Evolutionary conservation across 2,888 invertebrate genomes (phyloP), one percentile per base, ranked within the genome.

Genomic region (Cantharis nigra): DNA sequence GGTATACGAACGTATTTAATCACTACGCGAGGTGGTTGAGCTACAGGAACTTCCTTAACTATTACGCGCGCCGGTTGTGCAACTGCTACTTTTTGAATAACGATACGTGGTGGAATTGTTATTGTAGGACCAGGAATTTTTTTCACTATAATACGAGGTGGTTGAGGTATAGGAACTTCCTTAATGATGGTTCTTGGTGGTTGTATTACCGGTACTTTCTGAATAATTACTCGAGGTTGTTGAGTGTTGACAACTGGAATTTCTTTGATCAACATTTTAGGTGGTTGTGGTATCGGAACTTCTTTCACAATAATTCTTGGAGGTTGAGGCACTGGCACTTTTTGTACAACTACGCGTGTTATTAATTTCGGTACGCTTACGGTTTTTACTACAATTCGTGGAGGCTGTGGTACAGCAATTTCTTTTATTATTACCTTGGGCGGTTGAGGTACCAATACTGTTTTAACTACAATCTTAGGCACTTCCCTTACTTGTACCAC

Each of bases 401-500:
- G 72, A 13, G 20, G 63, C n/a, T n/a, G 23, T 3, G 72, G 64
- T 2, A 64, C 26, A 23, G 9, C 0, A 63, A 72, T 26, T 26
- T 14, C 11, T 49, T 49, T 49, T 13, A 64, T 64, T 10, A 64
- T 64, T 10, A 63, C 9, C 28, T 16, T 72, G 10, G 72, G 72
- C 1, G 63, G 73, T 30, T 67, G 69, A 33, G 20, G 28, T 16
- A 71, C 71, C 18, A 18, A 49, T 49, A 71, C 18, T 71, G 26
- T 72, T 72, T 75, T 75, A 11, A 78, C 63, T 33, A 78, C 18
- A n/a, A 78, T 63, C 14, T 72, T 75, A 7, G 49, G 49, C n/a
- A 49, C n/a, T n/a, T 49, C 49, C n/a, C 10, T 49, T 49, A 49
- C 9, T 49, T 49, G n/a, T n/a, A 49, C 49, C 7, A 49, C 49